Base-by-base conservation (phyloP, 2,888 invertebrate species). In the Choreutis nemorana region DNA sequence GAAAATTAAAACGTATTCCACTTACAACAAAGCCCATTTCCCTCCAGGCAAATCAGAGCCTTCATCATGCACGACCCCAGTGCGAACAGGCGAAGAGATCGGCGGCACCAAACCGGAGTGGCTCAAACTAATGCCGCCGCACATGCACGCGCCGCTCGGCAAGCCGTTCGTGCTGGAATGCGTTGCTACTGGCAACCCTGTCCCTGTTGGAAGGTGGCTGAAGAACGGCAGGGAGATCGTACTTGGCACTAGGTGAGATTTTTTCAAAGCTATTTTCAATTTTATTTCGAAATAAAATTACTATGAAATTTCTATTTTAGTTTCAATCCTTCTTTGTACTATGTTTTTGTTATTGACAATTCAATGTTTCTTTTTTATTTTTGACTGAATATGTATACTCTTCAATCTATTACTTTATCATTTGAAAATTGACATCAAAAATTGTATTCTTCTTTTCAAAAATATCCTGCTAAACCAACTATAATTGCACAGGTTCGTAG, bases 101-200 rank as follows among this genome's bases (percentile, higher is more conserved):
- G 96, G 94, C 7, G 97, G 97, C 18, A 89, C 89, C 31, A 92
- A 91, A 54, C 97, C 97, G 0, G 94, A 94, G 56, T 97, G 97
- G 85, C 71, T 95, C 33, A 83, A 85, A 26, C 84, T 87, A 31
- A 73, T 97, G 34, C 86, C 89, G 7, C 85, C 89, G 7, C 89
- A 90, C 44, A 84, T 86, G 44, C 84, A 87, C 18, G 90, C 91
- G 4, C 94, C 95, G 4, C 83, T 91, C 35, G 92, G 94, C 33
- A 87, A 91, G 39, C 85, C 90, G 1, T 86, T 86, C 48, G 87
- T 88, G 0, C 72, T 97, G 32, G 90, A 92, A 62, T 96, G 96
- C 48, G 88, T 92, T 45, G 96, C 96, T 0, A 85, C 84, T 13
- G 97, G 97, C 35, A 94, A 90, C 63, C 97, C 97, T 1, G 80